Evolutionary conservation across 2,888 invertebrate genomes (phyloP).

Genomic region (Cremastobaeus sp.): DNA sequence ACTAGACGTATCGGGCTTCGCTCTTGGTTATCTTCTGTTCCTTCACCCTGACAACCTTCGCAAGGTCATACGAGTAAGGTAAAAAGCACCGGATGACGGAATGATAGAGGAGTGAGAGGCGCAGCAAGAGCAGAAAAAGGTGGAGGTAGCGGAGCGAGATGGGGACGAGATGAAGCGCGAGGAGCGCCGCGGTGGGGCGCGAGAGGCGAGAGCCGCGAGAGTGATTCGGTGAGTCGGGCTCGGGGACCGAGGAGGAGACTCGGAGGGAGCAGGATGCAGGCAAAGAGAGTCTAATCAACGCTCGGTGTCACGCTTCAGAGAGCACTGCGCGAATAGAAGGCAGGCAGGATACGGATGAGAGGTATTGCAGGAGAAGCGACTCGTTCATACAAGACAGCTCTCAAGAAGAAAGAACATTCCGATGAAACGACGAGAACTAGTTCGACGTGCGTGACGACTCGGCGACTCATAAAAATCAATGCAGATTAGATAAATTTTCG

Average conservation of each 20-base stretch:
- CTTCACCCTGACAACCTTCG: conserved; percentile 78
- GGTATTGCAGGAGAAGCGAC: conserved; percentile 49
- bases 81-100: conserved; percentile 67
- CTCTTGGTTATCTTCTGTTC: conserved; percentile 70
- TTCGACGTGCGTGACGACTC: conserved; percentile 52
- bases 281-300: conserved; percentile 76
- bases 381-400: conserved; percentile 42
- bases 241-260: conserved; percentile 49
- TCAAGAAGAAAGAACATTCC: conserved; percentile 53
- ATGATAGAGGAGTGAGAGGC: conserved; percentile 56
- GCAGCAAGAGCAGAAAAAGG: conserved; percentile 55
- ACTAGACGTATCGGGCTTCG: conserved; percentile 47
- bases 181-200: conserved; percentile 63
- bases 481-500: conserved; percentile 24
- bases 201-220: conserved; percentile 57
- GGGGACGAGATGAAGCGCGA: conserved; percentile 61
- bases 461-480: conserved; percentile 18
- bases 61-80: conserved; percentile 75
- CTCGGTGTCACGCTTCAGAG: conserved; percentile 76
- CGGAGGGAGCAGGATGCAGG: conserved; percentile 60
- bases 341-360: conserved; percentile 52
- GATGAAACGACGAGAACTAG: conserved; percentile 35
- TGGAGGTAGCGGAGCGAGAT: conserved; percentile 67
- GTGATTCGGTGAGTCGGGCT: background rate
- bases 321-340: conserved; percentile 65